Conservation (phyloP, 2,113 vertebrate genomes). For the Leucoraja erinaceus region DNA sequence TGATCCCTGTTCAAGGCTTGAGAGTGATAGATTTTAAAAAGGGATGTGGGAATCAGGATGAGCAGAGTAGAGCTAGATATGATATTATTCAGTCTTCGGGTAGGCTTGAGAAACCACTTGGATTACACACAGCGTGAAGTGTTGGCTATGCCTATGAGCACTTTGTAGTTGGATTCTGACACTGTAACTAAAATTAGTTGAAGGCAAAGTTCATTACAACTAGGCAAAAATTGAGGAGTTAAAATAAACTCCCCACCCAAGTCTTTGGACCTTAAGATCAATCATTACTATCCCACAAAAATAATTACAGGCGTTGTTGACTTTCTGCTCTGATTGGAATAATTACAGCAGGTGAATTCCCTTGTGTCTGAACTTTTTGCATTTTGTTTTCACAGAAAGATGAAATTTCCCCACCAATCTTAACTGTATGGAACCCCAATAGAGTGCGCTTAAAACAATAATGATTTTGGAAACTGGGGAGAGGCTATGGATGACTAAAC, state of each 20-base stretch:
- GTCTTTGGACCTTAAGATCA: background rate
- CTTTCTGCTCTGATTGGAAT: background rate
- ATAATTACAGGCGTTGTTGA: background rate
- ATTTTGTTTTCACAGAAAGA: background rate
- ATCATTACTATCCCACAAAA: background rate
- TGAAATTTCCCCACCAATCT: background rate
- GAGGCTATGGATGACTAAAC: background rate
- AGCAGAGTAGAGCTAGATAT: too few species aligned
- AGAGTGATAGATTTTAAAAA: background rate
- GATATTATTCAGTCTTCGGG: too few species aligned
- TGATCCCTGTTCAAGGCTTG: background rate
- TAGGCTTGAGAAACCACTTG: background rate
- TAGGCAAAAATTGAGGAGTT: background rate
- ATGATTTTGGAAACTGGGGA: background rate
- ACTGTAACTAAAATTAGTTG: background rate
- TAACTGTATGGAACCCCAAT: background rate
- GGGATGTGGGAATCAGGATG: background rate
- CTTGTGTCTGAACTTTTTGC: background rate
- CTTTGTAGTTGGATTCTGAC: background rate
- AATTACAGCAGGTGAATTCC: background rate
- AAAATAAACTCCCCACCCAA: background rate
- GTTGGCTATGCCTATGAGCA: background rate
- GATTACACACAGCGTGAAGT: background rate
- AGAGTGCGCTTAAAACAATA: background rate
- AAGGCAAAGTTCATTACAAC: background rate